Conservation (phyloP, 2,797 vertebrate species). For the Tangara arthus region DNA sequence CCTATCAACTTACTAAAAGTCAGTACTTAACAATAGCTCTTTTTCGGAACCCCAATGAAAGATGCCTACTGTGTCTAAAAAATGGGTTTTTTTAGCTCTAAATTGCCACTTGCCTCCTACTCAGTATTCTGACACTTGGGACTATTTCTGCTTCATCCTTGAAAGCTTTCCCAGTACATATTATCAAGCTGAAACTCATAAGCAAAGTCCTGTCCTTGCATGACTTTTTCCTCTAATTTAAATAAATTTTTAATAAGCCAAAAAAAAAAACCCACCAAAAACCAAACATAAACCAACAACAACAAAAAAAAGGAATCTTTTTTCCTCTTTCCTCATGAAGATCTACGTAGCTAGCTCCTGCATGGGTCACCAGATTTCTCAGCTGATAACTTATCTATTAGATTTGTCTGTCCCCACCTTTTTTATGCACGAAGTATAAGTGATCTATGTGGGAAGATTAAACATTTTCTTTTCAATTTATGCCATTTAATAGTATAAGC, state of each 20-base stretch:
- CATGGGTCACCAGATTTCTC: background rate
- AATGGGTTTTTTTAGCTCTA: constrained; percentile 48
- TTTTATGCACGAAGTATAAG: background rate
- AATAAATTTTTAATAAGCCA: background rate
- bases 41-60: background rate
- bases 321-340: background rate
- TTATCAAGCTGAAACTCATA: constrained; percentile 18
- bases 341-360: background rate
- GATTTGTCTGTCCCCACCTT: background rate
- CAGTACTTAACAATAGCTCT: background rate
- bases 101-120: constrained; percentile 60
- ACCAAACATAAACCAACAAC: background rate
- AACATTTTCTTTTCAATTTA: background rate
- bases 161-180: constrained; percentile 36
- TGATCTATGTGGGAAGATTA: background rate
- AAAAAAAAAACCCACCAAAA: background rate
- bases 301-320: background rate
- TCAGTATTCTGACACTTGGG: constrained; percentile 63
- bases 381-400: background rate
- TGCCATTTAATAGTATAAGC: background rate
- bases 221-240: constrained; percentile 11
- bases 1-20: background rate
- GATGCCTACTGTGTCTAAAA: constrained; percentile 39
- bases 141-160: constrained; percentile 61
- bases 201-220: constrained; percentile 21